Evolutionary conservation across 2,797 vertebrate genomes (phyloP), one percentile per base, ranked within the genome.

Genomic region (Urosaurus nigricauda): DNA sequence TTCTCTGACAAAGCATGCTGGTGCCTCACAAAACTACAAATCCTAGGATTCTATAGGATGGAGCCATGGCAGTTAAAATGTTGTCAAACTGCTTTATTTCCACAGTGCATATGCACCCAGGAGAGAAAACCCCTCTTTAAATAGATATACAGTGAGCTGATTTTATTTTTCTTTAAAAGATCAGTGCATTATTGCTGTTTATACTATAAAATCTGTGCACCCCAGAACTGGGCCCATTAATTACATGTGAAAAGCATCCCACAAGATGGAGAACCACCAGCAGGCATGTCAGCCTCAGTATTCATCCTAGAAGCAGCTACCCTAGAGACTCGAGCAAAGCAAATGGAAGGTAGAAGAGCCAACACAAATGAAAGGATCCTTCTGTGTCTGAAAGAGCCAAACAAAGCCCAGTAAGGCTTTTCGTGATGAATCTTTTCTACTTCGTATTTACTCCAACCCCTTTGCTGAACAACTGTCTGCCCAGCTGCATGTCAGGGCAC

Each of bases 401-500:
- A 88, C 43, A 0, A 0, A 85, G 85, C 0, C 0, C 82, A 0
- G 75, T 0, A 0, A 89, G 87, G 86, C 65, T 85, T 82, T 12
- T 19, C 0, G 82, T 93, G 95, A 95, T 91, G 93, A 90, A 95
- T 95, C 92, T 95, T 87, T 89, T 86, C 90, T 90, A 80, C 90
- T 91, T 92, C 92, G 94, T 94, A 94, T 95, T 95, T 95, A 95
- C 94, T 93, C 88, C 94, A 91, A 60, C 56, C 91, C 43, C 53
- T 85, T 65, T 93, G 92, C 92, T 87, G 95, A 95, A 95, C 91
- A 93, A 93, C 92, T 88, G 92, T 90, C 93, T 92, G 94, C 88
- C 91, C 6, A 29, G 94, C 95, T 83, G 0, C 95, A 97, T 96
- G 97, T 97, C 96, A 96, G 96, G 96, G 95, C 96, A 95, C 96